These are phyloP conservation scores for Smittia aterrima DNA, from an alignment of 2,888 invertebrate genomes.

Conservation along the genomic window DNA sequence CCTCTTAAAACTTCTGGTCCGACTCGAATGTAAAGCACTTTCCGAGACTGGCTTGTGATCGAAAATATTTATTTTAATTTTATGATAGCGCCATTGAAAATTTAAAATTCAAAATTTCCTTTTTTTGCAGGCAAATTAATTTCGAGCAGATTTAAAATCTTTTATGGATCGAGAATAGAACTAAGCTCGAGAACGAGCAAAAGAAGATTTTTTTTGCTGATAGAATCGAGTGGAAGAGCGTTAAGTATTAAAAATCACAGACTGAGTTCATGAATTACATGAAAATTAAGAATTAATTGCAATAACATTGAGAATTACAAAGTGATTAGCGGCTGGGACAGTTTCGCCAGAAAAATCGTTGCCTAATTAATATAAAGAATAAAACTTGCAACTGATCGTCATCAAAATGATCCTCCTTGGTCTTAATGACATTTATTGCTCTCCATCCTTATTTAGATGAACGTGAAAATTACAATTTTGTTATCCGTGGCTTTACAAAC, in stretches of 20 bases:
- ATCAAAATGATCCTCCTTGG: too few species aligned
- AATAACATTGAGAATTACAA: constrained; percentile 19
- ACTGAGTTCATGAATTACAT: not conserved
- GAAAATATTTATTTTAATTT: constrained; percentile 30
- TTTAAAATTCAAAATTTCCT: constrained; percentile 34
- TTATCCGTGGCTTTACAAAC: not conserved
- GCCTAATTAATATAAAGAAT: too few species aligned
- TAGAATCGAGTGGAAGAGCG: not conserved
- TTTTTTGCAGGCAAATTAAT: not conserved
- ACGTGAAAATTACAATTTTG: not conserved
- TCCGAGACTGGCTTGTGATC: not conserved
- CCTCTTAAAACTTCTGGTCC: not conserved
- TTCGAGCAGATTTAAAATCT: not conserved
- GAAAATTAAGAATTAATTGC: not conserved
- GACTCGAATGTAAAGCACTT: not conserved
- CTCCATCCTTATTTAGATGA: not conserved
- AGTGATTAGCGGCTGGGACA: not conserved
- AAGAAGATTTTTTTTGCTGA: not conserved
- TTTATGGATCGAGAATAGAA: not conserved
- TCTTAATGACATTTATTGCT: too few species aligned
- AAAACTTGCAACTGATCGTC: too few species aligned
- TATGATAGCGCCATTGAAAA: constrained; percentile 40
- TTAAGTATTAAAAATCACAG: not conserved
- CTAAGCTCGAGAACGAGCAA: not conserved
- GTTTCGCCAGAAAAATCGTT: too few species aligned